Evolutionary conservation across 2,797 vertebrate genomes (phyloP), one percentile per base, ranked within the genome.

Genomic region (Mormyrops attenuatus): DNA sequence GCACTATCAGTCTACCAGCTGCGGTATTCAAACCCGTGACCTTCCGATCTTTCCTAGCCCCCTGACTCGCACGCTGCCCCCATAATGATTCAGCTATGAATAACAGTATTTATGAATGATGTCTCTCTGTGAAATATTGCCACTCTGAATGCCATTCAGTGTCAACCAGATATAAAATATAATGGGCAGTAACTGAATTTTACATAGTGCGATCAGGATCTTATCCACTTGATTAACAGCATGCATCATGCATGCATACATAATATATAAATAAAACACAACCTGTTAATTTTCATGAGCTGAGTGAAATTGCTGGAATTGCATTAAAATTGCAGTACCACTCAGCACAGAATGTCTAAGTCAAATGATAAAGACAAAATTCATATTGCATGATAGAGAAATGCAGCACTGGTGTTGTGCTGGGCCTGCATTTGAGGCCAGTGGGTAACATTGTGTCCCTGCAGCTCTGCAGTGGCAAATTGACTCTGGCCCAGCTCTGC

Each of bases 61-160:
- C 22, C 66, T 5, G 26, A 17, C 4, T 30, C 30, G 17, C 30
- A 73, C 30, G 2, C 66, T 73, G 66, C 66, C 5, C 30, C 66
- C 30, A 73, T 73, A 73, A 38, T 73, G 66, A 73, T 38, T 73
- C 66, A 73, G 3, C 52, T 52, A 57, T 80, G 88, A 89, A 89
- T 82, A 84, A 57, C 50, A 89, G 73, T 89, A 89, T 89, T 82
- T 89, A 57, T 89, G 49, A n/a, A 53, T 41, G 88, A 13, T 55
- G 30, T 53, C 30, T 82, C 30, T 20, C 13, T 34, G 17, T 44
- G 88, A 80, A 57, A 89, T 73, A 57, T n/a, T 34, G 20, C 26
- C 41, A 2, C 30, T 63, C 17, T 44, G 41, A 88, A 88, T 66
- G 41, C 87, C n/a, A 52, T 73, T 80, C 49, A 84, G 3, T 20